Evolutionary conservation across 2,888 invertebrate species (phyloP).

Genomic region (Ophion ellenae): DNA sequence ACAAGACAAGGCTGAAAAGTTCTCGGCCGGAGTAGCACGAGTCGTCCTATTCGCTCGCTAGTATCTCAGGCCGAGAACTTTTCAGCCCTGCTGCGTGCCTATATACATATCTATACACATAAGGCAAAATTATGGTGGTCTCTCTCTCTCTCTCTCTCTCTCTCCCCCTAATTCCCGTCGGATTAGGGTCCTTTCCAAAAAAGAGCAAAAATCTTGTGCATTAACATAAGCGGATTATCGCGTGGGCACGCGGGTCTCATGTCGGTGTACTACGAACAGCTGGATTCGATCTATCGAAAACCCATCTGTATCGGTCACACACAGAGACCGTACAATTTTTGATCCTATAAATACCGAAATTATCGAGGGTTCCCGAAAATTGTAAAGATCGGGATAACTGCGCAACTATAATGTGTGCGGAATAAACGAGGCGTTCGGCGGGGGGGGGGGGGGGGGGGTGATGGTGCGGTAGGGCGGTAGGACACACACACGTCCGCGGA

Average conservation of each 20-base stretch:
- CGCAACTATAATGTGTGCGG: conserved; percentile 34
- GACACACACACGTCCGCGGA: neutral
- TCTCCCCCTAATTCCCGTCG: conserved; percentile 38
- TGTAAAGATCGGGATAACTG: conserved; percentile 57
- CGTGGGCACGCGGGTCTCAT: conserved; percentile 68
- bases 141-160: neutral
- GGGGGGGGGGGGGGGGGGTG: neutral
- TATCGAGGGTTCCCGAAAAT: conserved; percentile 72
- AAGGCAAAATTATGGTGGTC: conserved; percentile 39
- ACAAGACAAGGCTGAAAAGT: too few relatives aligned
- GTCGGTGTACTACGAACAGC: conserved; percentile 70
- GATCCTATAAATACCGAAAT: conserved; percentile 83
- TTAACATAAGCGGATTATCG: conserved; percentile 81
- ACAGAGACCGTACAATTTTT: conserved; percentile 71
- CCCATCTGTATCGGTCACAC: conserved; percentile 76
- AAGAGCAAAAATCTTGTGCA: conserved; percentile 81
- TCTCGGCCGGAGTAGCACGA: too few relatives aligned
- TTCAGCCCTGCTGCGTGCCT: neutral
- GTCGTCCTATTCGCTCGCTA: too few relatives aligned
- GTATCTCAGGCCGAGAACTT: neutral
- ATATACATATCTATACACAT: conserved; percentile 30
- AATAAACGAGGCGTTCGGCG: neutral
- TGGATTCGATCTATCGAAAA: conserved; percentile 81
- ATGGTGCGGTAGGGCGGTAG: neutral
- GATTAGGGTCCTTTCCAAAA: conserved; percentile 75